Base-by-base conservation (phyloP, 1,140 invertebrate species). In the Triops longicaudatus region DNA sequence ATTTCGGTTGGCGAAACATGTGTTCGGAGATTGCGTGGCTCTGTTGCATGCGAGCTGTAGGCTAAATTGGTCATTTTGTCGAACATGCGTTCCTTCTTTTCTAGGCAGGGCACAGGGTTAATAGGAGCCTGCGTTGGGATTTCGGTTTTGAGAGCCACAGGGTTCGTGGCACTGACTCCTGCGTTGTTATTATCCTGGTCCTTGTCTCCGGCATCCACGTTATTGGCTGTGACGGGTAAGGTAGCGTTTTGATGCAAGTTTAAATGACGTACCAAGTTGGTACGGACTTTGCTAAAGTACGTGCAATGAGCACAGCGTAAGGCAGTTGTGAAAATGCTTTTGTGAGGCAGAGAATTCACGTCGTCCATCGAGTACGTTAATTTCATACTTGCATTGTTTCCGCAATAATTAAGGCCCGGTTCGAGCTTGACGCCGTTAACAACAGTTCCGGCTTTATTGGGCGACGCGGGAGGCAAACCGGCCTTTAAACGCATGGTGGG, bases 21-120 rank as follows among this genome's bases (percentile, higher is more conserved):
- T 31, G 79, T 76, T 2, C 73, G 37, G 17, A 73, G 73, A 37
- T 73, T 31, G 6, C 37, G 73, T 85, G 42, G 77, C 72, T 86
- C 85, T 75, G 84, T 85, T 73, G 85, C 84, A 79, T 89, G 87
- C 1, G 91, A 92, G 81, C 91, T 91, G 27, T 88, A 88, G 0
- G 92, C 91, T 17, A 93, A 84, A 83, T 94, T 94, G 0, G 89
- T 87, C 92, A 93, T 94, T 82, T 91, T 92, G 81, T 93, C 92
- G 82, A 93, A 93, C 88, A 92, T 91, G 79, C 87, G 88, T 81
- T 93, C 91, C 77, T 90, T 91, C 42, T 89, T 89, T 73, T 91
- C 89, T 26, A 93, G 83, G 82, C 91, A 91, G 0, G 92, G 92
- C 0, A 93, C 91, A 0, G 92, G 92, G 85, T 93, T 93, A 0